Conservation (phyloP, 1,140 invertebrate genomes). For the Gonatopus flavifemur region DNA sequence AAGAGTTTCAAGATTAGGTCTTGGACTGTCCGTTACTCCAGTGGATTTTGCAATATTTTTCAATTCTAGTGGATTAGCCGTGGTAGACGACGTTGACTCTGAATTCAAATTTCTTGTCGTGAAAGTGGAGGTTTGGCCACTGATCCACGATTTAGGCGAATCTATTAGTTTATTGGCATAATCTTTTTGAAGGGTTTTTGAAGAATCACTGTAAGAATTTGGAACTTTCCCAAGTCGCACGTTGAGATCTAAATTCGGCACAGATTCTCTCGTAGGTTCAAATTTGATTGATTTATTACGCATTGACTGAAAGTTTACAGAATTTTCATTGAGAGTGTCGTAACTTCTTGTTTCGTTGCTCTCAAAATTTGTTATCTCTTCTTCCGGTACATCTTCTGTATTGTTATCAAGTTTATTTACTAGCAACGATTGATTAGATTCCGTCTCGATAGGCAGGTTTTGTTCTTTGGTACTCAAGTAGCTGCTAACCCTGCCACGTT, state of each 20-base stretch:
- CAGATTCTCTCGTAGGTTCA: conserved; percentile 24
- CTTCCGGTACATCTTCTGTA: conserved; percentile 2
- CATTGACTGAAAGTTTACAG: conserved; percentile 30
- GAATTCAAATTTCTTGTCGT: conserved; percentile 26
- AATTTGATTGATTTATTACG: conserved; percentile 27
- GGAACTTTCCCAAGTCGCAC: conserved; percentile 45
- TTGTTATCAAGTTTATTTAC: conserved; percentile 22
- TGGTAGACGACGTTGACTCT: conserved; percentile 21
- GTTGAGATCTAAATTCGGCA: conserved; percentile 32
- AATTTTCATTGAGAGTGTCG: conserved; percentile 17
- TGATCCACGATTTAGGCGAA: conserved; percentile 26
- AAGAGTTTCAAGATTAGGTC: conserved; percentile 41
- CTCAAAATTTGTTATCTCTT: conserved; percentile 21
- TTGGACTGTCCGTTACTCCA: conserved; percentile 28
- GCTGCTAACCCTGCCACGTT: conserved; percentile 30
- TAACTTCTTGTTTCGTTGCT: not conserved
- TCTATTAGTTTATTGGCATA: conserved; percentile 40
- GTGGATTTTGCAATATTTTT: conserved; percentile 31
- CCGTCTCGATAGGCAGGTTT: not conserved
- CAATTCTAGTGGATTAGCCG: conserved; percentile 31
- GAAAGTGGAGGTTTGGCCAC: too few relatives aligned
- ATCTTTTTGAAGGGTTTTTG: conserved; percentile 35
- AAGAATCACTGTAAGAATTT: conserved; percentile 17
- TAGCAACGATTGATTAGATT: conserved; percentile 5
- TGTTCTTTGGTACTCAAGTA: conserved; percentile 43